Percentiles rank a stretch among this genome's conserved stretches.
Conservation (phyloP, 2,888 invertebrate species). For the Anaspis maculata region DNA sequence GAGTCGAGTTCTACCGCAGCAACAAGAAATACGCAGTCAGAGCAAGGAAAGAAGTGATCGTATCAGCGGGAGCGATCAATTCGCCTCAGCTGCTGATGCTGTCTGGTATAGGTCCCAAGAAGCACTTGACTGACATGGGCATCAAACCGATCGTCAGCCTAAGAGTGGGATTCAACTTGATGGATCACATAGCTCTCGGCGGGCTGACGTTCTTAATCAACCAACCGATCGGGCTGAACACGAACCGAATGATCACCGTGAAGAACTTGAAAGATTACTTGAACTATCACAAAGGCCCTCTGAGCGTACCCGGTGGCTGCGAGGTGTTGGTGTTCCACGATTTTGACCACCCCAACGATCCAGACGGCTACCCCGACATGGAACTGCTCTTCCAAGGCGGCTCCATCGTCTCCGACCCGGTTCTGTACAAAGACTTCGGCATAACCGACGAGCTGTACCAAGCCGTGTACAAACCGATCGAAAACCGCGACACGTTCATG, state of each 20-base stretch:
- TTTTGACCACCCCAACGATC: slow-evolving; percentile 48
- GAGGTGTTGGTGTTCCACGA: slow-evolving; percentile 61
- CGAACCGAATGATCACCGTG: slow-evolving; percentile 29
- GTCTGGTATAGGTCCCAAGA: slow-evolving; percentile 49
- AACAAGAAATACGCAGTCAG: slow-evolving; percentile 29
- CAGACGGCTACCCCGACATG: slow-evolving; percentile 56
- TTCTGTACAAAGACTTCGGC: slow-evolving; percentile 41
- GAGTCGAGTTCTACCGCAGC: slow-evolving; percentile 41
- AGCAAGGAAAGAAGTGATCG: slow-evolving; percentile 50
- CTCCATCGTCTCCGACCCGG: slow-evolving; percentile 51
- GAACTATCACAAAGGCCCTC: slow-evolving; percentile 41
- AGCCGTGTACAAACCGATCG: slow-evolving; percentile 34
- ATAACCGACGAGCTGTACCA: slow-evolving; percentile 38
- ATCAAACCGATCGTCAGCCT: slow-evolving; percentile 45
- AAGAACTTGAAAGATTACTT: slow-evolving; percentile 31
- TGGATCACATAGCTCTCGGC: slow-evolving; percentile 52
- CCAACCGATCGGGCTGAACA: slow-evolving; percentile 40
- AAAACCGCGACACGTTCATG: slow-evolving; percentile 40
- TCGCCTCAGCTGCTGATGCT: slow-evolving; percentile 74
- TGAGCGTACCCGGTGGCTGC: slow-evolving; percentile 54
- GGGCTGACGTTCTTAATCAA: slow-evolving; percentile 60
- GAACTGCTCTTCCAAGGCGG: slow-evolving; percentile 58
- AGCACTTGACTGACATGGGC: slow-evolving; percentile 36
- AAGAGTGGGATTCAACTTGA: slow-evolving; percentile 47
- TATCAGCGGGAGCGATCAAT: slow-evolving; percentile 58